Evolutionary conservation across 2,888 invertebrate species (phyloP), one percentile per base, ranked within the genome.

Genomic region (Chymomyza amoena): DNA sequence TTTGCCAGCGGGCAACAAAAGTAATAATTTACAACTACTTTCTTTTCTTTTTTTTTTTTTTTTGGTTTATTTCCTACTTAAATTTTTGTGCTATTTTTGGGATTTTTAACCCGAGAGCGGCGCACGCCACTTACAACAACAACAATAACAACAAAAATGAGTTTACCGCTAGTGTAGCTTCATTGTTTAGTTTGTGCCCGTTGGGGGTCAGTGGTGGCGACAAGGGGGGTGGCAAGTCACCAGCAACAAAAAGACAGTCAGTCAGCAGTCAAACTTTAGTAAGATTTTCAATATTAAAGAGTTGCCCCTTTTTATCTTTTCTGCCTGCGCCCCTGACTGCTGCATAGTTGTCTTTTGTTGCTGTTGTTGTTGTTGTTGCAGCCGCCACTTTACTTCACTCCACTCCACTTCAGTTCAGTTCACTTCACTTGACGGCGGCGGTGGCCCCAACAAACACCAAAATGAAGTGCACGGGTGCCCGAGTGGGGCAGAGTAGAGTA

Each of bases 1-100:
- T 69, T 64, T 54, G 20, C 54, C 39, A 45, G 16, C 10, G 54
- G 36, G 56, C 56, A 20, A 45, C 64, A 32, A 66, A 50, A 54
- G 54, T 20, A 54, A 54, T 16, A 54, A 18, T 25, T 18, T 57
- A 25, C 57, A 25, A 18, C 52, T 80, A 85, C 84, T 81, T 81
- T 81, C 77, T 75, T 64, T 75, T 63, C 66, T 61, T 63, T n/a
- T 20, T 6, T 25, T 36, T 64, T 54, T 28, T 52, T 28, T 64
- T 62, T 70, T 59, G 66, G 51, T 74, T 84, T 81, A 86, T 82
- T 82, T 84, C 75, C 84, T 77, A 80, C 82, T 80, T 80, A 81
- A 79, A 75, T 15, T 79, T 86, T 73, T 72, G 75, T 65, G 85
- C 81, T 82, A 84, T 82, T 86, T 82, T 83, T 77, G 81, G 86